Base-by-base conservation (phyloP, 2,113 vertebrate species). In the Alectura lathami region DNA sequence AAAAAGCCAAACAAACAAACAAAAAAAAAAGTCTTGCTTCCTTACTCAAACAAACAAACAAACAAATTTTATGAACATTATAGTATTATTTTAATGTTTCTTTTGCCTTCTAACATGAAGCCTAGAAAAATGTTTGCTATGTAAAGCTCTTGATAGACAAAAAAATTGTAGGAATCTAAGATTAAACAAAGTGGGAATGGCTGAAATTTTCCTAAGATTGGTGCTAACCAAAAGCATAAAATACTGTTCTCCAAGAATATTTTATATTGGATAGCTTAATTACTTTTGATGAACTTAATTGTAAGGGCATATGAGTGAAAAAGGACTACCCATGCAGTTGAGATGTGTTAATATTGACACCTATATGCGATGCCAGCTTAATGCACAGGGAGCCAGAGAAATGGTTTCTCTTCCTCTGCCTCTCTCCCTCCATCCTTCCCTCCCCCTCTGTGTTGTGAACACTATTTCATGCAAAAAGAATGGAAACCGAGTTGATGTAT, bases 61-160 rank as follows among this genome's bases (percentile, higher is more conserved):
- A 45, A 16, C n/a, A 45, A 20, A 36, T 13, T 32, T 70, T 32
- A 22, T 69, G 54, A 74, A 59, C 1, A 72, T n/a, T 20, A 2
- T 1, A 34, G 3, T 13, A 30, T 36, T 62, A 13, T 56, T 75
- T 34, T 12, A 14, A 24, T 57, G 20, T 70, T 90, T 56, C 0
- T 62, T 83, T 59, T 48, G 2, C 38, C 6, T 63, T 79, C 79
- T 75, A 59, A 34, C 11, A 51, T 4, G 8, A 83, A 75, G 23
- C 6, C 1, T 70, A 24, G 5, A 70, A 60, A 72, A 76, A 0
- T 0, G 8, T 50, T 64, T 6, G 5, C 2, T 29, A 36, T 50
- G 5, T 42, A 84, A 74, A 73, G 0, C 11, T 60, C 17, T n/a
- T 47, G 17, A 36, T 45, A 15, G 6, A 9, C 54, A 80, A 63